Base-by-base conservation (phyloP, 1,140 invertebrate species). In the Drosophila kikkawai region DNA sequence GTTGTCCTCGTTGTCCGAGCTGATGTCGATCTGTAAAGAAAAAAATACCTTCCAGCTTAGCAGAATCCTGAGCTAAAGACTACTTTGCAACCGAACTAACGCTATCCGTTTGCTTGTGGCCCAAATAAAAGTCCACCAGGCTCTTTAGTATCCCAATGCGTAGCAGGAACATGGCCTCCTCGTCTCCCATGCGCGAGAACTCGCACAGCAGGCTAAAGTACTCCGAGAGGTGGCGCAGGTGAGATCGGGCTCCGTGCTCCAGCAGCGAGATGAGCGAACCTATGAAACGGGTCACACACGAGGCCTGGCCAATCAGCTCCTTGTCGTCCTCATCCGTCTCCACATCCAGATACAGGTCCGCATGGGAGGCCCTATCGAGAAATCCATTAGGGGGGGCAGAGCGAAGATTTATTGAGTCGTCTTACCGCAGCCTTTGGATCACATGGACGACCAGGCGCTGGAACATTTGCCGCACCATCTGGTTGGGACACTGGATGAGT, bases 381-480 rank as follows among this genome's bases (percentile, higher is more conserved):
- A 79, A 80, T 13, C 32, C 66, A 11, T 71, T 26, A 15, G n/a
- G 29, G 17, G 26, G 6, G 2, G 15, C n/a, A 63, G 4, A 5
- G 7, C 15, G 1, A 44, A 6, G 8, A 17, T 9, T 17, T 7
- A n/a, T 42, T 13, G 5, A 15, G 1, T 4, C 9, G 69, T 57
- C 71, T 66, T 82, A 91, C 91, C 96, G 96, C 61, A 99, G 93
- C 91, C 97, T 95, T 92, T 97, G 97, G 91, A 99, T 98, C 22
- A 99, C 98, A 93, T 99, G 98, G 92, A 99, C 98, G 79, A 98
- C 97, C 57, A 99, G 94, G 82, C 98, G 95, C 93, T 98, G 97
- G 93, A 97, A 97, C 96, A 98, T 98, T 94, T 98, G 97, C 56
- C 98, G 94, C 37, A 98, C 97, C 95, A 98, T 98, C 94, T 98